Conservation (phyloP, 1,140 invertebrate genomes). For the Grapholita molesta region DNA sequence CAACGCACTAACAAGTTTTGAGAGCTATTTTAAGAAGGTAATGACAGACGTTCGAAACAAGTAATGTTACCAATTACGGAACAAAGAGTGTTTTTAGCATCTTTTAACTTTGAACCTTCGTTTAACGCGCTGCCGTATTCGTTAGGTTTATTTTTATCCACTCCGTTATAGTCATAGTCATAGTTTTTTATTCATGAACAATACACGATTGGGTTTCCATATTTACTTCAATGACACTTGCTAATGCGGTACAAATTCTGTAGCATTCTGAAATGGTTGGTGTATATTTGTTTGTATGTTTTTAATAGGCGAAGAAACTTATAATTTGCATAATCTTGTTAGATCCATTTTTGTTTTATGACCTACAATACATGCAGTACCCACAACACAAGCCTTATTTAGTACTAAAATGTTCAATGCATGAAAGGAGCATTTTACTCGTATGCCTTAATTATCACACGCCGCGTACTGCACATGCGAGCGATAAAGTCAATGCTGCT, state of each 20-base stretch:
- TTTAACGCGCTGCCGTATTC: not conserved
- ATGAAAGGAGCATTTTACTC: not conserved
- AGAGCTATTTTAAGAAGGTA: conserved; percentile 2
- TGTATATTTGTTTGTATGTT: not conserved
- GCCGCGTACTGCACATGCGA: not conserved
- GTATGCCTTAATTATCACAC: not conserved
- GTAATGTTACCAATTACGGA: conserved; percentile 11
- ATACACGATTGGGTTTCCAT: not conserved
- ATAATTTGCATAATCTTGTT: not conserved
- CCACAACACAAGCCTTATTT: too few species aligned
- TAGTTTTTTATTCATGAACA: too few species aligned
- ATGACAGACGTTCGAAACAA: not conserved
- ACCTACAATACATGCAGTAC: not conserved
- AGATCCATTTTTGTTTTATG: not conserved
- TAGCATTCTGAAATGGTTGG: not conserved
- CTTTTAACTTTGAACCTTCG: not conserved
- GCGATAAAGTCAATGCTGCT: not conserved
- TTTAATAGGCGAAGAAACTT: not conserved
- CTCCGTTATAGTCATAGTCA: too few species aligned
- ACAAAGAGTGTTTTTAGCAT: conserved; percentile 3
- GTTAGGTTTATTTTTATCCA: not conserved
- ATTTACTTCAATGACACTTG: not conserved
- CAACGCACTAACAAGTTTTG: not conserved
- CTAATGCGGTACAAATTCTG: not conserved
- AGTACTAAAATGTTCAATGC: not conserved